Conservation (phyloP, 2,797 vertebrate species). For the Pelobates cultripes region DNA sequence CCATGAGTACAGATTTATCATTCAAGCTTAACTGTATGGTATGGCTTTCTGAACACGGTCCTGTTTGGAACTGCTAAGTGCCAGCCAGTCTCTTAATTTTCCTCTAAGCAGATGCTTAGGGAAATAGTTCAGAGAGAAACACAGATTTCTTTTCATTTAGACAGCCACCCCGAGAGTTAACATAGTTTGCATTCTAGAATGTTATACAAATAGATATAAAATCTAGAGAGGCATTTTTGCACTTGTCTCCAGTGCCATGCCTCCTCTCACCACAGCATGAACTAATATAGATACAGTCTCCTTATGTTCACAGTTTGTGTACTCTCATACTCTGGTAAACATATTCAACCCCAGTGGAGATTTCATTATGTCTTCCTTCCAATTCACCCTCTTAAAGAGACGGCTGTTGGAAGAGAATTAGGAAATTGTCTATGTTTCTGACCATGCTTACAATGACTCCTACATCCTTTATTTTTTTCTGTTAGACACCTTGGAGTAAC, state of each 20-base stretch:
- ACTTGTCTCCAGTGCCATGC: conserved; percentile 34
- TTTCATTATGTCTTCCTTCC: conserved; percentile 17
- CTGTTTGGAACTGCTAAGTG: conserved; percentile 34
- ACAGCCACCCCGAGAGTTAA: conserved; percentile 36
- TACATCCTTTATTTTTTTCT: too few relatives aligned
- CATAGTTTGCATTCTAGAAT: conserved; percentile 36
- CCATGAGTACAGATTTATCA: too few relatives aligned
- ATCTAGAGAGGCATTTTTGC: conserved; percentile 28
- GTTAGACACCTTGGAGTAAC: too few relatives aligned
- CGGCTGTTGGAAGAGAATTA: conserved; percentile 17
- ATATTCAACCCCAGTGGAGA: conserved; percentile 45
- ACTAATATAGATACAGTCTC: conserved; percentile 45
- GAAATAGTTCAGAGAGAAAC: conserved; percentile 34
- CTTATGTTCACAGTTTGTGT: conserved; percentile 48
- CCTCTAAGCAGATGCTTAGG: conserved; percentile 36
- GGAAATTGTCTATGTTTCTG: too few relatives aligned
- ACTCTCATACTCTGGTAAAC: conserved; percentile 26
- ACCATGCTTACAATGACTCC: too few relatives aligned
- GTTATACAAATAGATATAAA: conserved; percentile 46
- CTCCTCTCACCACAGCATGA: conserved; percentile 40
- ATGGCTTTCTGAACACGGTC: conserved; percentile 3
- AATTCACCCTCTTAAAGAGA: conserved; percentile 13
- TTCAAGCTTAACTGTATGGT: too few relatives aligned
- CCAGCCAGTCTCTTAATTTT: conserved; percentile 26
- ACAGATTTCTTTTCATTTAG: conserved; percentile 49